Percentiles rank a stretch among this genome's conserved stretches.
phyloP scores from a whole-genome alignment of 1,140 invertebrate genomes.

The Bombus superbus region DNA sequence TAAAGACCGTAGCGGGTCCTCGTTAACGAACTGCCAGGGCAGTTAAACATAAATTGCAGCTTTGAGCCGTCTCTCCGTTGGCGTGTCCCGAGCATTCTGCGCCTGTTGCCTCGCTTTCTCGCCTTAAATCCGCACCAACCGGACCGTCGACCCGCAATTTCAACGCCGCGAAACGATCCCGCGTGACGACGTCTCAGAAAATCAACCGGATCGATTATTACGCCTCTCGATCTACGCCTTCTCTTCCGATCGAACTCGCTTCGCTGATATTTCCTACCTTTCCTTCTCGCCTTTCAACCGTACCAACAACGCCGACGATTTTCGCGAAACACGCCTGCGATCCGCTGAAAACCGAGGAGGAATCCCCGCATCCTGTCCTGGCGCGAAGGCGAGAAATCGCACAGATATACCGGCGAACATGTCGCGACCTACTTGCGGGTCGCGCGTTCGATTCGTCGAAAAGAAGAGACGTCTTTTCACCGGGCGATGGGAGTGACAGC shows the following conservation, averaged over 20 bases:
- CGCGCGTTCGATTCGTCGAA: constrained; percentile 32
- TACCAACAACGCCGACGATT: not conserved
- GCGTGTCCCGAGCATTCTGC: constrained; percentile 34
- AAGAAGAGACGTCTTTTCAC: constrained; percentile 36
- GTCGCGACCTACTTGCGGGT: constrained; percentile 41
- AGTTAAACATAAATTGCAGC: constrained; percentile 72
- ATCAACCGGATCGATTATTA: constrained; percentile 53
- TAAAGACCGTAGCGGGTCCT: constrained; percentile 70
- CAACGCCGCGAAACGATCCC: constrained; percentile 35
- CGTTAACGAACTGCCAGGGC: constrained; percentile 72
- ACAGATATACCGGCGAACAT: not conserved
- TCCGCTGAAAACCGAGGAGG: too few species aligned
- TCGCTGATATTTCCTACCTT: not conserved
- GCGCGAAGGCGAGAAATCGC: not conserved
- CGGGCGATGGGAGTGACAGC: constrained; percentile 54
- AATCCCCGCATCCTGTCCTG: too few species aligned
- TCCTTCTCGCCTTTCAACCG: not conserved
- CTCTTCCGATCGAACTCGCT: not conserved
- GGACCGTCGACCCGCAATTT: constrained; percentile 46
- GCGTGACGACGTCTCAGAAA: constrained; percentile 43
- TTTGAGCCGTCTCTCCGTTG: constrained; percentile 60
- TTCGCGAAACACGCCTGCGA: not conserved
- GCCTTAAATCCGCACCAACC: constrained; percentile 65
- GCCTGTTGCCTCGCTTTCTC: constrained; percentile 58
- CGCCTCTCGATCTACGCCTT: constrained; percentile 22